Conservation (phyloP, 2,797 vertebrate species). For the Kryptolebias ocellatus region DNA sequence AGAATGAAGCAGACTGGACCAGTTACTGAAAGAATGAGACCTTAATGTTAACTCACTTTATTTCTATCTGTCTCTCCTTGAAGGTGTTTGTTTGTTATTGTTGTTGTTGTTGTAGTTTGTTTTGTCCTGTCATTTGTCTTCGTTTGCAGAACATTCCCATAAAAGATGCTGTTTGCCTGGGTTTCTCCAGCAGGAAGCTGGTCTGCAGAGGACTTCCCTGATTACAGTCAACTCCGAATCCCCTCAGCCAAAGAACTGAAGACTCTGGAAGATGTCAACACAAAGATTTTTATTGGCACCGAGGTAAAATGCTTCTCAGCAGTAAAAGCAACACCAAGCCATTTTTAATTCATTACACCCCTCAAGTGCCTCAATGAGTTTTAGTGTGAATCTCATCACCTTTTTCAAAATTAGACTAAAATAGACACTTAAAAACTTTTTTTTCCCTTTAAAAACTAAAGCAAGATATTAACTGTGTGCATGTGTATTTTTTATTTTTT, state of each 20-base stretch:
- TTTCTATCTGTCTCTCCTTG: neutral
- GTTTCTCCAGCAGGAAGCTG: slow-evolving; percentile 19
- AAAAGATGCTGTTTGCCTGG: slow-evolving; percentile 14
- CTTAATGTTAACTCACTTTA: neutral
- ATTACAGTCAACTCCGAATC: slow-evolving; percentile 73
- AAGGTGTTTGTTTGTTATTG: neutral
- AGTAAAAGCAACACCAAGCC: slow-evolving; percentile 1
- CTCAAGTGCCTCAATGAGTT: neutral
- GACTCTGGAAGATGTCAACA: slow-evolving; percentile 81
- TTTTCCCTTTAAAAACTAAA: neutral
- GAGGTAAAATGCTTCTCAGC: slow-evolving; percentile 77
- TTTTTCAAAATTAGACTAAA: neutral
- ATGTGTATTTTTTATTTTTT: slow-evolving; percentile 5
- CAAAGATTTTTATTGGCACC: slow-evolving; percentile 87
- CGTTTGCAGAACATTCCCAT: neutral
- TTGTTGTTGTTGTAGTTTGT: neutral
- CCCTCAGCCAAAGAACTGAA: slow-evolving; percentile 72
- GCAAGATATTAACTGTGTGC: neutral
- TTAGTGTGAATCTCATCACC: neutral
- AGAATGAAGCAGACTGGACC: slow-evolving; percentile 31
- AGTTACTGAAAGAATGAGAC: slow-evolving; percentile 10
- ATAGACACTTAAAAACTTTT: too few relatives aligned
- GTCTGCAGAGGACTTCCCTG: slow-evolving; percentile 35
- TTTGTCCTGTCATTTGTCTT: neutral
- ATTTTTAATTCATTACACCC: neutral